phyloP scores from a whole-genome alignment of 2,113 vertebrate species.

The Trinectes maculatus region DNA sequence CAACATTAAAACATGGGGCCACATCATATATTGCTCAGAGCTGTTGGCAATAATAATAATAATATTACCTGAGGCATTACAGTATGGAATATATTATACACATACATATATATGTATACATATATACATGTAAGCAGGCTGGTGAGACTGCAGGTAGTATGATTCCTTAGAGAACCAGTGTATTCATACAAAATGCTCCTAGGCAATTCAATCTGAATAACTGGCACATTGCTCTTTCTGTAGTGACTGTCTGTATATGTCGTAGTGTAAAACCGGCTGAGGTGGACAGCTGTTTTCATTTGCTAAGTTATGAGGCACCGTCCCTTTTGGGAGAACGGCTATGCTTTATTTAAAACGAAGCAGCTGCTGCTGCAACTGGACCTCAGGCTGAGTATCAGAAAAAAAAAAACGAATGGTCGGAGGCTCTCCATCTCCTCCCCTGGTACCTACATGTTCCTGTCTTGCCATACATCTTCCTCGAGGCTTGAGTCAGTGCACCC shows the following conservation, averaged over 20 bases:
- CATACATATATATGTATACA: too few species aligned
- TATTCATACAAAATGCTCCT: conserved; percentile 13
- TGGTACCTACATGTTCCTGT: conserved; percentile 66
- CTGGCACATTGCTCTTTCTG: conserved; percentile 15
- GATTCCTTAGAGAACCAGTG: conserved; percentile 7
- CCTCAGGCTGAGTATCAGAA: conserved; percentile 69
- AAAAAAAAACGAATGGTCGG: conserved; percentile 68
- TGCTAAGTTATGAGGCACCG: conserved; percentile 48
- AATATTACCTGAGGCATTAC: conserved; percentile 4
- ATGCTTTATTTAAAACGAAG: conserved; percentile 77
- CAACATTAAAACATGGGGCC: conserved; percentile 11
- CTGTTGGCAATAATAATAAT: conserved; percentile 11
- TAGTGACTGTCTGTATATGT: conserved; percentile 26
- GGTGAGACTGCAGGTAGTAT: conserved; percentile 1
- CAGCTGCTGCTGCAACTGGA: conserved; percentile 73
- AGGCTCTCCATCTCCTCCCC: conserved; percentile 69
- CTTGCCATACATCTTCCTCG: conserved; percentile 77
- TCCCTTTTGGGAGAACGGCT: conserved; percentile 51
- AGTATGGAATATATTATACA: background rate
- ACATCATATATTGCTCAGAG: background rate
- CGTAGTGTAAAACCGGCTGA: conserved; percentile 17
- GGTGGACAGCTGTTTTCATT: conserved; percentile 62
- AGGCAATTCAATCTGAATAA: conserved; percentile 48
- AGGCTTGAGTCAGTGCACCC: conserved; percentile 60
- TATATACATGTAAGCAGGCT: background rate